Conservation (phyloP, 64 coral and sea anemone species). For the Dendronephthya gigantea region DNA sequence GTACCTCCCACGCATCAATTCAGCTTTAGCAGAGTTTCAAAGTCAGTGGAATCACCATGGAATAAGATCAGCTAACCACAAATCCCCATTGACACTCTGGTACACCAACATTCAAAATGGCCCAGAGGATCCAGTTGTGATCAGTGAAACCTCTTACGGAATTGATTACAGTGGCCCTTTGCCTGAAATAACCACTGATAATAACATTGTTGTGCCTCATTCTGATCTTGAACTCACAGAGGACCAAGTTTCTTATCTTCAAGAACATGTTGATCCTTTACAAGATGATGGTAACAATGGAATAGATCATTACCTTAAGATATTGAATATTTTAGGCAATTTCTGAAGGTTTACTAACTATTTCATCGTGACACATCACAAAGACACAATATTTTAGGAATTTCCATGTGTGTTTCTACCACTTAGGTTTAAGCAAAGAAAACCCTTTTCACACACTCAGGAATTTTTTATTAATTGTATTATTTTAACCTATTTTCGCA, state of each 20-base stretch:
- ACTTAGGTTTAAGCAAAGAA: too few relatives aligned
- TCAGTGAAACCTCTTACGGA: conserved; percentile 1
- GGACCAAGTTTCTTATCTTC: not conserved
- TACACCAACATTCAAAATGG: conserved; percentile 10
- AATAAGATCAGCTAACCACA: not conserved
- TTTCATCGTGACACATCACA: too few relatives aligned
- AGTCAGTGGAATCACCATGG: conserved; percentile 8
- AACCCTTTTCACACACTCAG: too few relatives aligned
- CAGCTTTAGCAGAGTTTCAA: conserved; percentile 8
- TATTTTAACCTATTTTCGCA: too few relatives aligned
- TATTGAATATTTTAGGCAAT: conserved; percentile 13
- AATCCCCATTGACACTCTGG: not conserved
- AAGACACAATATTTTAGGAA: too few relatives aligned
- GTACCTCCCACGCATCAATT: conserved; percentile 5
- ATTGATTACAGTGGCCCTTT: conserved; percentile 23
- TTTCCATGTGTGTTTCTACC: too few relatives aligned
- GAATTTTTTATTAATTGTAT: too few relatives aligned
- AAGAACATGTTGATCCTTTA: conserved; percentile 13
- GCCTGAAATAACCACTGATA: conserved; percentile 3
- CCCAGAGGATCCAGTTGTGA: not conserved
- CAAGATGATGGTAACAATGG: conserved; percentile 38
- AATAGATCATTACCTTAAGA: conserved; percentile 22
- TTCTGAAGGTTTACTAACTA: not conserved
- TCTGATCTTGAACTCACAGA: conserved; percentile 8
- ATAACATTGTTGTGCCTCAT: conserved; percentile 34